Evolutionary conservation across 2,113 vertebrate species (phyloP).

Genomic region (Ictalurus punctatus): DNA sequence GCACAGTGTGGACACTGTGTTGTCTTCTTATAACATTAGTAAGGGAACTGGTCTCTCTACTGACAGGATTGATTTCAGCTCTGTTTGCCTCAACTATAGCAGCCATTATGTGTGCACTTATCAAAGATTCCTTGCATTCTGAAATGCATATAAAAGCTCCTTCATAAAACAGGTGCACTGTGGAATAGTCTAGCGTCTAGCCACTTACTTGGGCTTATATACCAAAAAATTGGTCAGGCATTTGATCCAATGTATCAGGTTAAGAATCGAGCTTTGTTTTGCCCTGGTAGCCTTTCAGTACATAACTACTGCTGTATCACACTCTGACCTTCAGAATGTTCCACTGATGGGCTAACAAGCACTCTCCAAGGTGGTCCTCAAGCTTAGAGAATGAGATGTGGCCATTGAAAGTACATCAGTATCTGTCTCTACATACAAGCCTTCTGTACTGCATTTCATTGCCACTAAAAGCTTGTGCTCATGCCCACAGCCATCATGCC

Average conservation of each 20-base stretch:
- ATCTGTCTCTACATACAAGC: not conserved
- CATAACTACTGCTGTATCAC: not conserved
- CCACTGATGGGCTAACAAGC: not conserved
- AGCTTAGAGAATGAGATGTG: not conserved
- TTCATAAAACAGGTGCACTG: not conserved
- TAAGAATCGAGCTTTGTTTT: not conserved
- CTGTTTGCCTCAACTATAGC: not conserved
- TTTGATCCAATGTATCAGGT: not conserved
- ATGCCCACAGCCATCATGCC: not conserved
- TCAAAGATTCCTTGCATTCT: not conserved
- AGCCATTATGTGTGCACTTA: not conserved
- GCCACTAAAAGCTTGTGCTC: not conserved
- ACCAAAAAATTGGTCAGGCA: not conserved
- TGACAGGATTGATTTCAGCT: not conserved
- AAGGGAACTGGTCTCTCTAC: not conserved
- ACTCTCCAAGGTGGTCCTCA: not conserved
- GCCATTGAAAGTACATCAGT: not conserved
- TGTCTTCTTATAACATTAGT: not conserved
- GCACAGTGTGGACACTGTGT: not conserved
- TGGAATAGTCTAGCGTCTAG: not conserved
- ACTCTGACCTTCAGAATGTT: slow-evolving; percentile 3
- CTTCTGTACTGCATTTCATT: not conserved
- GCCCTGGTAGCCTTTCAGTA: not conserved
- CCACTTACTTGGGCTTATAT: not conserved
- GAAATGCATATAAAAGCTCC: not conserved